These are phyloP conservation scores for Ornithoptera priamus DNA, from an alignment of 2,888 invertebrate genomes.

Conservation along the genomic window DNA sequence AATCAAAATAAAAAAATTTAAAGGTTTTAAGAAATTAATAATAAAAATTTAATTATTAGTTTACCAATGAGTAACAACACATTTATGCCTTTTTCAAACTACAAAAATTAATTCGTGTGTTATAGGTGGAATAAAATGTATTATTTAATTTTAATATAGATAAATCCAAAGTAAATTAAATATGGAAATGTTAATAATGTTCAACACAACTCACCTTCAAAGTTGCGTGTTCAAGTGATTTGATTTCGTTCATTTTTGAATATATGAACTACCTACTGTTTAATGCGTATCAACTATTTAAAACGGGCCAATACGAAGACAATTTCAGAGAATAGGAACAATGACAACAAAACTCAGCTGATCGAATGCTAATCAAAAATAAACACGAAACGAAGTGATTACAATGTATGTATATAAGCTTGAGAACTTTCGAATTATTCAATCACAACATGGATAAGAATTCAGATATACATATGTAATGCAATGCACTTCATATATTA, in stretches of 20 bases:
- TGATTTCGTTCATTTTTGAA: slow-evolving; percentile 91
- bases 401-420: slow-evolving; percentile 13
- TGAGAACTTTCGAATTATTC: no score
- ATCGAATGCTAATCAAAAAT: slow-evolving; percentile 36
- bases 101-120: no score
- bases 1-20: no score
- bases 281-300: slow-evolving; percentile 22
- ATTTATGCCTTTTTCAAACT: no score
- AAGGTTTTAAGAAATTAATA: no score
- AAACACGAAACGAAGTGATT: slow-evolving; percentile 14
- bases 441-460: no score
- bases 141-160: no score
- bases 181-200: no score
- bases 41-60: no score
- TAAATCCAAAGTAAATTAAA: no score
- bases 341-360: slow-evolving; percentile 79
- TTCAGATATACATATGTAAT: not conserved
- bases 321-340: slow-evolving; percentile 35
- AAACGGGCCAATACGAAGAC: slow-evolving; percentile 30
- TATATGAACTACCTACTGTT: slow-evolving; percentile 4
- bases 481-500: not conserved
- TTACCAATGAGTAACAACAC: no score
- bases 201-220: slow-evolving; percentile 84
- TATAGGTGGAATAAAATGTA: no score
- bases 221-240: slow-evolving; percentile 96